These are phyloP conservation scores for Rhagoletis pomonella DNA, from an alignment of 1,140 invertebrate species.

Conservation along the genomic window DNA sequence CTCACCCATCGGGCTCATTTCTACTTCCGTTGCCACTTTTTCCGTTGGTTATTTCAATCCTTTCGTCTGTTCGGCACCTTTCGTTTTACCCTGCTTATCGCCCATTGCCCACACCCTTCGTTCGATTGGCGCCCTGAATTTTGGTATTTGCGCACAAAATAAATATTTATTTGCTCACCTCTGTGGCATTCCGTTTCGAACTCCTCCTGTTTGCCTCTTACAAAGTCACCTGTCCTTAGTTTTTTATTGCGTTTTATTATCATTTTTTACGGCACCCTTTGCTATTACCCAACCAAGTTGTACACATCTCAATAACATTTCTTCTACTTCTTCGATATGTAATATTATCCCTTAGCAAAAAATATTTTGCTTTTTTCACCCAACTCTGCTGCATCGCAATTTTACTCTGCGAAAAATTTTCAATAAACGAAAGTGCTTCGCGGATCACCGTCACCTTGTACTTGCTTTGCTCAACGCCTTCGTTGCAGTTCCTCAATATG, in stretches of 20 bases:
- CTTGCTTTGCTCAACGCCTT: neutral
- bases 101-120: neutral
- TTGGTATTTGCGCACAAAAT: conserved; percentile 66
- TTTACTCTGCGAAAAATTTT: conserved; percentile 56
- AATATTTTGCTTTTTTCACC: neutral
- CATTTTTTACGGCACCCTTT: conserved; percentile 48
- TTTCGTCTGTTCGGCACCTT: neutral
- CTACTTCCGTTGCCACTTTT: neutral
- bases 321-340: neutral
- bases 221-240: conserved; percentile 7
- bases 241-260: conserved; percentile 31
- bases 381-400: neutral
- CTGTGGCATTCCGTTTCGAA: neutral
- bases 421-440: conserved; percentile 71
- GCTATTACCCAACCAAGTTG: neutral
- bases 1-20: neutral
- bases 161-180: conserved; percentile 69
- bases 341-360: conserved; percentile 11
- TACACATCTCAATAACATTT: conserved; percentile 42
- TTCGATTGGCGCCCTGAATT: neutral
- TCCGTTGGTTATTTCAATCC: neutral
- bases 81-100: too few species aligned
- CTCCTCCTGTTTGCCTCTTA: neutral
- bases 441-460: neutral
- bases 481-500: conserved; percentile 51